These are phyloP conservation scores for Stenodera caucasica DNA, from an alignment of 2,888 invertebrate species.

Conservation along the genomic window DNA sequence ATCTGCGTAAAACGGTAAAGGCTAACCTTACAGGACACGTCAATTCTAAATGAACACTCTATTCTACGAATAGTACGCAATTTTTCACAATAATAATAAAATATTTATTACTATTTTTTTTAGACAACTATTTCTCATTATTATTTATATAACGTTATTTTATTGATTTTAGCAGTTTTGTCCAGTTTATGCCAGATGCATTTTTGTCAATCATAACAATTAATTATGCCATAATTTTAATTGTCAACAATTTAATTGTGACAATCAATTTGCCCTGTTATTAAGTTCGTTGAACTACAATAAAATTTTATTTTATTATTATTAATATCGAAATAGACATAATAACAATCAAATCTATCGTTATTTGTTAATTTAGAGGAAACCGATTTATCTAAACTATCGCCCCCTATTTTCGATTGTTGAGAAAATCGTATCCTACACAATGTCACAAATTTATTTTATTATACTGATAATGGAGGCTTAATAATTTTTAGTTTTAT, in stretches of 20 bases:
- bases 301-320: neutral
- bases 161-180: conserved; percentile 9
- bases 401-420: neutral
- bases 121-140: no score
- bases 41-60: conserved; percentile 21
- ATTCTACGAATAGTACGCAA: no score
- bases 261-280: neutral
- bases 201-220: neutral
- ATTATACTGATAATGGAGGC: neutral
- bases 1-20: conserved; percentile 25
- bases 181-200: conserved; percentile 10
- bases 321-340: no score
- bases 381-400: no score
- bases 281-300: neutral
- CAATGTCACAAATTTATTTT: no score
- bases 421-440: neutral
- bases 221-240: neutral
- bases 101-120: no score
- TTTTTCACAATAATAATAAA: no score
- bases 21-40: conserved; percentile 21
- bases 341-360: no score
- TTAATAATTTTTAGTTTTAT: neutral
- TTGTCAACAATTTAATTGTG: conserved; percentile 4
- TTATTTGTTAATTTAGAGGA: no score
- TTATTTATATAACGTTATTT: neutral